Evolutionary conservation across 2,113 vertebrate genomes (phyloP), one percentile per base, ranked within the genome.

Genomic region (Pelvicachromis taeniatus): DNA sequence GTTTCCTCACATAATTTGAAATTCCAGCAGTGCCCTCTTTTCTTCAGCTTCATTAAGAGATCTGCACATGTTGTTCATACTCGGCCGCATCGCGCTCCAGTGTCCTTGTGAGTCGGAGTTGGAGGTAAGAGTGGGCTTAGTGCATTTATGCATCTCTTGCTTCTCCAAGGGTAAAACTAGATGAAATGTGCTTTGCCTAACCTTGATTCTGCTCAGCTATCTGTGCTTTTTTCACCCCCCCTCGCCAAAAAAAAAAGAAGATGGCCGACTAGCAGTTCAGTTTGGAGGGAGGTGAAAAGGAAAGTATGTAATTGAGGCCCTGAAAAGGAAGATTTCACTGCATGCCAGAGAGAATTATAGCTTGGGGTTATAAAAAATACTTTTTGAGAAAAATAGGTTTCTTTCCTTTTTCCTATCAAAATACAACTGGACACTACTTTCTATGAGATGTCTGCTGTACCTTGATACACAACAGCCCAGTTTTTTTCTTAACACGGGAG

Each of bases 21-120:
- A 84, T 89, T 81, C 80, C n/a, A 70, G 5, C 13, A 1, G 42
- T 35, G 21, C 53, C 42, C 82, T 68, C 54, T 79, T 82, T 80
- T 35, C 40, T 80, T 81, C 58, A 29, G 88, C 82, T 81, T 93
- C 92, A 91, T 94, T 89, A 90, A 75, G 29, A 81, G 80, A 85
- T 78, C 80, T 77, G 53, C 83, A 54, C 88, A 78, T 38, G 77
- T 50, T 77, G 78, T 79, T 90, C 85, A 83, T 61, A 80, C 83
- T 81, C 73, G 26, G 77, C 56, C 59, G 77, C 54, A 8, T 85
- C 85, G 85, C 7, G 45, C 82, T 84, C 45, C 23, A 2, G 38
- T 58, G 90, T 95, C 94, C 93, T 93, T 94, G 85, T 90, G 83
- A 93, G 65, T n/a, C 14, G 19, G 81, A 79, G 84, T 77, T 68